Evolutionary conservation across 35 echinoderm and acorn worm genomes (phyloP).

Genomic region (Amphiura filiformis): DNA sequence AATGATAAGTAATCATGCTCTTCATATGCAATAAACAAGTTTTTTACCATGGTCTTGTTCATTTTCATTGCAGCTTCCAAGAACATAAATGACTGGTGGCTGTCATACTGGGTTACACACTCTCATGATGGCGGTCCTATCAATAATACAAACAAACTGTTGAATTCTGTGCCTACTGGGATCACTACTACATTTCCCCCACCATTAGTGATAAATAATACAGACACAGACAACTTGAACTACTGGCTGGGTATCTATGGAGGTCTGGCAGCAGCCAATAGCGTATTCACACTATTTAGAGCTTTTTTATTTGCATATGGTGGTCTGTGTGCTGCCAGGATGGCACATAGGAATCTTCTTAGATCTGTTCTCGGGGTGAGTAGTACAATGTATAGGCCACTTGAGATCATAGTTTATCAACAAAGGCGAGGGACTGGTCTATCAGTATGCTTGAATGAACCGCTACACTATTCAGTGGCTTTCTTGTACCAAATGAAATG

Average conservation of each 20-base stretch:
- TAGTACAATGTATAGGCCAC: not conserved
- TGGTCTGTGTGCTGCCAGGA: constrained; percentile 72
- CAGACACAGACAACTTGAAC: constrained; percentile 36
- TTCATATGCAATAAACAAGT: no score
- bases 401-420: no score
- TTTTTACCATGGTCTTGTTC: no score
- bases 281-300: constrained; percentile 76
- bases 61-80: constrained; percentile 71
- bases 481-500: no score
- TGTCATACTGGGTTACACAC: constrained; percentile 89
- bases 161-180: not conserved
- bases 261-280: constrained; percentile 82
- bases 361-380: constrained; percentile 60
- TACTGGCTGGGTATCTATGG: constrained; percentile 92
- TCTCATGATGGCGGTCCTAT: not conserved
- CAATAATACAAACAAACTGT: not conserved
- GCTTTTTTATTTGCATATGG: constrained; percentile 97
- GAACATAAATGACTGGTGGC: constrained; percentile 96
- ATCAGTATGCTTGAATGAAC: no score
- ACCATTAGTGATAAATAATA: not conserved
- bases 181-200: not conserved
- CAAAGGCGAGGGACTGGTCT: no score
- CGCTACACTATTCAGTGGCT: no score
- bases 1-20: no score
- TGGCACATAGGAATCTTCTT: constrained; percentile 61